Base-by-base conservation (phyloP, 2,888 invertebrate genomes). In the Diplazon laetatorius region DNA sequence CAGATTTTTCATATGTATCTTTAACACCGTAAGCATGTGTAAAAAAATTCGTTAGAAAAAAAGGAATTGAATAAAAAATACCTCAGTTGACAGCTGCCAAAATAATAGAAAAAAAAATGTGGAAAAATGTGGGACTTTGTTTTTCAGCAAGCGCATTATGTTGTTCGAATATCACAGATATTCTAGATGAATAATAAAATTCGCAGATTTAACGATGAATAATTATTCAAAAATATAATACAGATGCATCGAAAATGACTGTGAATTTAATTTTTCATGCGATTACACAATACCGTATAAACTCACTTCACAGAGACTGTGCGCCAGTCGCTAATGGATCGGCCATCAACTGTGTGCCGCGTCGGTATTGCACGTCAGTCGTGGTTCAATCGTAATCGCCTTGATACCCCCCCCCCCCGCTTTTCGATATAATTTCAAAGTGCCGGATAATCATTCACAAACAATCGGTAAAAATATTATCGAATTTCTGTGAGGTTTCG, bases 381-480 rank as follows among this genome's bases (percentile, higher is more conserved):
- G 25, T 0, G n/a, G 30, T 12, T 50, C 12, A 22, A 50, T 22
- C 50, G 50, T 50, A n/a, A 50, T 25, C 3, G n/a, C 12, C 22
- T 22, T 22, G 3, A 50, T 52, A 1, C 52, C 25, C 6, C 8
- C 16, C 25, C n/a, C n/a, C 16, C 30, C 16, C 35, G 30, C n/a
- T n/a, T n/a, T n/a, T n/a, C n/a, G n/a, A n/a, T n/a, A 55, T 55
- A 30, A 55, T 55, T 55, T 14, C 9, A 9, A 55, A 6, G 5
- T 14, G 12, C 16, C 9, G 16, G 14, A 14, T 16, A 35, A 35
- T 8, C 14, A 35, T 35, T 16, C 14, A 6, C 30, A 25, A 35
- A 30, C n/a, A 52, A 12, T 25, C 22, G 50, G 22, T 22, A 22
- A 12, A 20, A n/a, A 22, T n/a, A 50, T 22, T 22, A 1, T 12